Conservation (phyloP, 2,113 vertebrate species). For the Mystacornis crossleyi region DNA sequence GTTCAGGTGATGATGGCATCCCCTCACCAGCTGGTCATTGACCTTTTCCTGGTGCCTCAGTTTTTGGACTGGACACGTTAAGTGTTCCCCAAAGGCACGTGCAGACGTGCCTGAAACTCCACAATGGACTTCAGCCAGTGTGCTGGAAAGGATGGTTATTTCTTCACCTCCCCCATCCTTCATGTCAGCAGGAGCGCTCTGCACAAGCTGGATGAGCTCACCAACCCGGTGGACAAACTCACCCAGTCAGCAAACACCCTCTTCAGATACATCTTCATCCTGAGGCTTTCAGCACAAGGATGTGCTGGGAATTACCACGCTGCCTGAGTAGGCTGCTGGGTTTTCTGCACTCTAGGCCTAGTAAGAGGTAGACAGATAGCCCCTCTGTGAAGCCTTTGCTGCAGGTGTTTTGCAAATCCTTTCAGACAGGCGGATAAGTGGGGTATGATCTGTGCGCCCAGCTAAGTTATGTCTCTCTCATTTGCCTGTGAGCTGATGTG, state of each 20-base stretch:
- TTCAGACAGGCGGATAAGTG: accelerated
- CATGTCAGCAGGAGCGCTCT: background rate
- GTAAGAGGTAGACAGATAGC: background rate
- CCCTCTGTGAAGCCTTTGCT: background rate
- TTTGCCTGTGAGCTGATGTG: background rate
- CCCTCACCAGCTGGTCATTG: background rate
- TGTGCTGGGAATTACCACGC: background rate
- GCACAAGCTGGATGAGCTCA: background rate
- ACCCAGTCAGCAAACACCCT: background rate
- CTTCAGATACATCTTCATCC: background rate
- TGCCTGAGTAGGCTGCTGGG: background rate
- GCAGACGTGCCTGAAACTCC: background rate
- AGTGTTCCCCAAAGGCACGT: background rate
- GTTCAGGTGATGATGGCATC: background rate
- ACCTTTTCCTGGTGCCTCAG: background rate
- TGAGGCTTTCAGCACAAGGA: background rate
- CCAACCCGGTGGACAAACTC: background rate
- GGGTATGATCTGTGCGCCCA: background rate
- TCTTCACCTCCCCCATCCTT: background rate
- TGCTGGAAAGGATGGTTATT: background rate
- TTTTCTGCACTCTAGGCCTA: background rate
- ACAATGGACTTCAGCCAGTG: background rate
- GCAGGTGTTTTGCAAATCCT: background rate
- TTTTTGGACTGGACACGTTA: background rate
- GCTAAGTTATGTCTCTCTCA: background rate